Evolutionary conservation across 2,888 invertebrate species (phyloP).

Genomic region (Molorchus minor): DNA sequence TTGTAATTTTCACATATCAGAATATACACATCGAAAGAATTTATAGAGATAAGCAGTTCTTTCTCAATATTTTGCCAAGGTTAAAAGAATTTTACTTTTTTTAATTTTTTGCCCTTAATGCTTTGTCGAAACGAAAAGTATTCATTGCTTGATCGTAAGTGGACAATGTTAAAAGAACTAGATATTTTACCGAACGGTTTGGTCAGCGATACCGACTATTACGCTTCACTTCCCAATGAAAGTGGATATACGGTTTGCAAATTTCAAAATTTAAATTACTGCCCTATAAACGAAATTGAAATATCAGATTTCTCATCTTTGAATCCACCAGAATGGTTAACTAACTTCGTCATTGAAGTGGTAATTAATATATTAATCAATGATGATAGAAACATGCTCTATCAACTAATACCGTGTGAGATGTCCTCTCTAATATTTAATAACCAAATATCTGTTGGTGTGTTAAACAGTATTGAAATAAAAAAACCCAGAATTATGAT

Average conservation of each 20-base stretch:
- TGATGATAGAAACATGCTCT: neutral
- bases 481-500: neutral
- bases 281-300: neutral
- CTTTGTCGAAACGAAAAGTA: neutral
- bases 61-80: neutral
- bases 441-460: neutral
- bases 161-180: neutral
- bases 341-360: neutral
- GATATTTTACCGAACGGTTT: neutral
- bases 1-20: neutral
- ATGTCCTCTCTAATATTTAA: neutral
- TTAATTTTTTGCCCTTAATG: neutral
- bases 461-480: neutral
- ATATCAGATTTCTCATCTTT: neutral
- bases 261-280: neutral
- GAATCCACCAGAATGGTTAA: neutral
- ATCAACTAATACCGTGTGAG: neutral
- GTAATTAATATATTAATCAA: neutral
- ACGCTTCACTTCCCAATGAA: neutral
- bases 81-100: constrained; percentile 1
- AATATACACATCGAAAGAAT: neutral
- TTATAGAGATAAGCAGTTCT: neutral
- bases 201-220: neutral
- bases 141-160: too few relatives aligned
- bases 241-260: neutral